Percentiles rank a stretch among this genome's conserved stretches.
phyloP scores from a whole-genome alignment of 2,797 vertebrate species.

The Champsocephalus esox region DNA sequence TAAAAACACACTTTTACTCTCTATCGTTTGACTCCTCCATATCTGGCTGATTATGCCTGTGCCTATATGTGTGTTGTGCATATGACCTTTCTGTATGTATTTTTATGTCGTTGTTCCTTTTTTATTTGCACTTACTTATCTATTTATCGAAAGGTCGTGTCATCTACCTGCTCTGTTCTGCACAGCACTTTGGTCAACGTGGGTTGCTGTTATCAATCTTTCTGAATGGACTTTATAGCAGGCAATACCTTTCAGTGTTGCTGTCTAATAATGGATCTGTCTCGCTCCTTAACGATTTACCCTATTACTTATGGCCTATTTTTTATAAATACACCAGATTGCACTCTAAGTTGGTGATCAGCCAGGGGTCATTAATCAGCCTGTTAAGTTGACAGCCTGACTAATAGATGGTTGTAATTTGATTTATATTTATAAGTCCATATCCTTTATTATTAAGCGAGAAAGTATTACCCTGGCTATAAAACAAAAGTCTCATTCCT shows the following conservation, averaged over 20 bases:
- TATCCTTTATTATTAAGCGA: neutral
- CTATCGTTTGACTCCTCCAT: no score
- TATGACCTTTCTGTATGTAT: no score
- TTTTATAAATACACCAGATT: conserved; percentile 7
- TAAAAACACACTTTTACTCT: no score
- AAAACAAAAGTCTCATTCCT: neutral
- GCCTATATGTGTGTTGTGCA: no score
- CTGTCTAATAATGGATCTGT: neutral
- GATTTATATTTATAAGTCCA: conserved; percentile 2
- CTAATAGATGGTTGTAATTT: conserved; percentile 5
- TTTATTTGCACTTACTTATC: no score
- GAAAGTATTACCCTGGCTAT: neutral
- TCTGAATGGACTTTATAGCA: no score
- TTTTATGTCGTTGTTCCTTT: no score
- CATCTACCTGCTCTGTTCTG: no score
- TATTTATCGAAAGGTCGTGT: no score
- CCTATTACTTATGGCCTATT: conserved; percentile 13
- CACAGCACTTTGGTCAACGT: no score
- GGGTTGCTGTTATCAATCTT: no score
- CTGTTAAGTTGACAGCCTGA: conserved; percentile 10
- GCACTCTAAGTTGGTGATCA: conserved; percentile 15
- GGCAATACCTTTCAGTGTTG: neutral
- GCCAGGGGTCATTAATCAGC: conserved; percentile 10
- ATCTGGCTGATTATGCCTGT: no score
- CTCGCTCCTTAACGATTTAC: neutral